These are phyloP conservation scores for Porites cylindrica DNA, from an alignment of 92 coral and sea anemone genomes.

Conservation along the genomic window DNA sequence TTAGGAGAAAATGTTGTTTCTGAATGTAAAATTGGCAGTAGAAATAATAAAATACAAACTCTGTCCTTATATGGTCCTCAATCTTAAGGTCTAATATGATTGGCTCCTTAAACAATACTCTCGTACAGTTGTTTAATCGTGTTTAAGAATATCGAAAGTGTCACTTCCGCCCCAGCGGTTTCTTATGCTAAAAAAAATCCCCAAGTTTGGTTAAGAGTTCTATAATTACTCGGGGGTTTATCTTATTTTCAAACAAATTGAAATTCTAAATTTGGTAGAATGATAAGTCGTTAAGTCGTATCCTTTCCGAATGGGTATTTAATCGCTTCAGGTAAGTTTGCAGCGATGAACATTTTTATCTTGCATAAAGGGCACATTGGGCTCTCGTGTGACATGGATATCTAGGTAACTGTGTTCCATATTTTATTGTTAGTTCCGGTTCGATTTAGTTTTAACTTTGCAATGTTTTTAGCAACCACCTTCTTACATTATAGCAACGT, in stretches of 20 bases:
- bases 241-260: not conserved
- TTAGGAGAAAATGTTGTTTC: not conserved
- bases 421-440: not conserved
- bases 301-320: not conserved
- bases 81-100: not conserved
- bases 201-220: not conserved
- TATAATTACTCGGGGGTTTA: not conserved
- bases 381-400: not conserved
- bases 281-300: not conserved
- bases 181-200: not conserved
- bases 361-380: no score
- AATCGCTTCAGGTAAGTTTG: not conserved
- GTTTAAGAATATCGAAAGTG: not conserved
- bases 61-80: constrained; percentile 9
- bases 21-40: not conserved
- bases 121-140: not conserved
- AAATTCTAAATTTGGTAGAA: constrained; percentile 33
- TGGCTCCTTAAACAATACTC: not conserved
- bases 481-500: no score
- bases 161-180: constrained; percentile 18
- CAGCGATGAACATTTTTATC: not conserved
- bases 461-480: no score
- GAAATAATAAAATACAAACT: not conserved
- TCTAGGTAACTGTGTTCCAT: not conserved
- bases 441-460: not conserved